These are phyloP conservation scores for Tenthredo distinguenda DNA, from an alignment of 2,888 invertebrate genomes.

Conservation along the genomic window DNA sequence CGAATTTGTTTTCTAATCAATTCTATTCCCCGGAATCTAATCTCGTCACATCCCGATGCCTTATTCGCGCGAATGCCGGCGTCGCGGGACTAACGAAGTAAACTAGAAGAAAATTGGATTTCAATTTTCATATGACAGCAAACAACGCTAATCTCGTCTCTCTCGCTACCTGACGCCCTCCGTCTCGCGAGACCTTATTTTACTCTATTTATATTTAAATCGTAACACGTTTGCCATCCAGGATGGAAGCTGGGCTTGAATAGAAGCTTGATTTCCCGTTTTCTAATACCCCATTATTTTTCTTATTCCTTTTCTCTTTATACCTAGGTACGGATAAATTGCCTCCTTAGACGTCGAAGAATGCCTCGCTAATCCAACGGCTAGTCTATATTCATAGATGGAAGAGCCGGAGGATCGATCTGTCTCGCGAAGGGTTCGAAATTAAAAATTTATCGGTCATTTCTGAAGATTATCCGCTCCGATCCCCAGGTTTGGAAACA, in stretches of 20 bases:
- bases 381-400: background rate
- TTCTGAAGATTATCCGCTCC: constrained; percentile 16
- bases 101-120: constrained; percentile 13
- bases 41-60: background rate
- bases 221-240: background rate
- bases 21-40: background rate
- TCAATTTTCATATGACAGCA: constrained; percentile 31
- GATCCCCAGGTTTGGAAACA: background rate
- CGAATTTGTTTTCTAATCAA: background rate
- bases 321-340: background rate
- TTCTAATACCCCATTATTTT: background rate
- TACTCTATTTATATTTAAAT: background rate
- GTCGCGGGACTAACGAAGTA: constrained; percentile 7
- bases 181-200: background rate
- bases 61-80: background rate
- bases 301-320: background rate
- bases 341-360: constrained; percentile 4
- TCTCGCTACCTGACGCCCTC: background rate
- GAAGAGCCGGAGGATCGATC: background rate
- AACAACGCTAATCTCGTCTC: constrained; percentile 29
- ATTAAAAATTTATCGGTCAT: constrained; percentile 20
- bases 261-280: background rate
- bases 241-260: background rate
- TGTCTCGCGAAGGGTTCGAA: constrained; percentile 17
- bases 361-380: constrained; percentile 22